Evolutionary conservation across 2,113 vertebrate genomes (phyloP).

Genomic region (Rhineura floridana): DNA sequence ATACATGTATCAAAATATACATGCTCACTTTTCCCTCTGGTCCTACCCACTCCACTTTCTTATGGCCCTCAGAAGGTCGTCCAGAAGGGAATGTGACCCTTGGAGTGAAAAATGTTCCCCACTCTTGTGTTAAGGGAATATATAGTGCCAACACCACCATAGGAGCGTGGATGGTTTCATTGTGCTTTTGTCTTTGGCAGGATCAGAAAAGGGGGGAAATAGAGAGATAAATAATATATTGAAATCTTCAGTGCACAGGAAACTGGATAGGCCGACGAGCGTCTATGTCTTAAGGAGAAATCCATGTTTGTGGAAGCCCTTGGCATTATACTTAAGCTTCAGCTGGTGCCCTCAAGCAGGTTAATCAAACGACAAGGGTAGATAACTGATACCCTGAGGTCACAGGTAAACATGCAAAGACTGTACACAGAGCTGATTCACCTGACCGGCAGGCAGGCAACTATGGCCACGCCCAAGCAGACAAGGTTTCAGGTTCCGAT

Average conservation of each 20-base stretch:
- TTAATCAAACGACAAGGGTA: conserved; percentile 3
- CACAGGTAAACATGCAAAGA: conserved; percentile 12
- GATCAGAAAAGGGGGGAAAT: background rate
- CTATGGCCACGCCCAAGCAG: conserved; percentile 1
- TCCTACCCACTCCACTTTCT: no score
- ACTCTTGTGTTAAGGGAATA: no score
- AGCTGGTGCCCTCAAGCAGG: background rate
- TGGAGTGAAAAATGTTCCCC: no score
- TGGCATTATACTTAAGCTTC: background rate
- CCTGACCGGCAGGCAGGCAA: conserved; percentile 16
- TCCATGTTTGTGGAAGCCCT: background rate
- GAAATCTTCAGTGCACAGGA: background rate
- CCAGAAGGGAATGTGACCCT: no score
- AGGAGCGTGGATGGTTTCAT: background rate
- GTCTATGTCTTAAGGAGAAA: background rate
- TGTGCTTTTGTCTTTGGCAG: background rate
- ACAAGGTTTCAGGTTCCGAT: conserved; percentile 20
- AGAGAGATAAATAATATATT: background rate
- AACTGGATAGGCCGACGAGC: background rate
- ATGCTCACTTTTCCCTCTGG: no score
- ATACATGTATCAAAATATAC: no score
- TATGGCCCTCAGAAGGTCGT: no score
- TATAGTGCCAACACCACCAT: background rate
- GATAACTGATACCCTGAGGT: conserved; percentile 23
- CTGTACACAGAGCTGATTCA: conserved; percentile 12